Evolutionary conservation across 2,113 vertebrate species (phyloP), one percentile per base, ranked within the genome.

Genomic region (Gallinago jamesoni): DNA sequence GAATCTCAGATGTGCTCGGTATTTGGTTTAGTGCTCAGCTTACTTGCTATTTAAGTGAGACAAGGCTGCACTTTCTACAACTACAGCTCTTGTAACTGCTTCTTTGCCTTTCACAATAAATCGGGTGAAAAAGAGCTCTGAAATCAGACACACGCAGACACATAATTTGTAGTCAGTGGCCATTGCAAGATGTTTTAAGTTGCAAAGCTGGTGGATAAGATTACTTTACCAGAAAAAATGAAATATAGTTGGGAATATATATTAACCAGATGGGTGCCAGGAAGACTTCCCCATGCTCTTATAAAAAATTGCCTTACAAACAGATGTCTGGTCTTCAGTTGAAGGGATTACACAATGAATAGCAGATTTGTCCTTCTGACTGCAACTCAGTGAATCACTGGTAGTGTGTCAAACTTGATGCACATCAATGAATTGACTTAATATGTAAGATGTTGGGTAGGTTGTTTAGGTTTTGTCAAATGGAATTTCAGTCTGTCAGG

Each of bases 281-380:
- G 41, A 86, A 94, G 30, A 10, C 13, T 87, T 77, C 37, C 30
- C 10, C 39, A 33, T 13, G 41, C 35, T 75, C 87, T 80, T 59
- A 63, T 31, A 53, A 73, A 94, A 87, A 91, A 93, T 50, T 27
- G 80, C 78, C 96, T 94, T 59, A 64, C 52, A 66, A 82, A 81
- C 96, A 96, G 94, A 96, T 96, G 93, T 77, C 89, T 92, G 72
- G 72, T 92, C 56, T 92, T 73, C 56, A 84, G 70, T 76, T 89
- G 87, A 72, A 89, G 57, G 53, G 90, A 93, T 97, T 95, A 92
- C 10, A 50, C 82, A 90, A 84, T 93, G 86, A 90, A 96, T 48
- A 91, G 82, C 84, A 94, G 90, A 90, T 94, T 91, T 86, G 48
- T 70, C 63, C 76, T 90, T 90, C 94, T 76, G 62, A 64, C 78